Base-by-base conservation (phyloP, 2,797 vertebrate species). In the Taeniopygia guttata region DNA sequence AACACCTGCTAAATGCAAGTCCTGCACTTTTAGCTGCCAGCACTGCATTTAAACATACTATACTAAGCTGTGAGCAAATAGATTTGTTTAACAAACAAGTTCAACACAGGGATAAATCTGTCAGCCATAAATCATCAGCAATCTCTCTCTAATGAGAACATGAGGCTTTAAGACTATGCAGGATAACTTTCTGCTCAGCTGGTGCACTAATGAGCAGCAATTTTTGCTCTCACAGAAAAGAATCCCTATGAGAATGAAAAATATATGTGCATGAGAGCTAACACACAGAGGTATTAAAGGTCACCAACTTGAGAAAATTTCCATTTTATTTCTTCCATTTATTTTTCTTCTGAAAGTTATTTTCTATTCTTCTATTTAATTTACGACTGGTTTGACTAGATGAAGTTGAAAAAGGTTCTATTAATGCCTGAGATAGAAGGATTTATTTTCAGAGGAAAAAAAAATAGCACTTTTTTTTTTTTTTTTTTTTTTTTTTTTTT, bases 51-150 rank as follows among this genome's bases (percentile, higher is more conserved):
- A 38, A 77, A 51, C 4, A 18, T 29, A 30, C 77, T 55, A 11
- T 52, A 48, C 52, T 56, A 60, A 78, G 62, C 45, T 72, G n/a
- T 30, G 55, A 87, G 74, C 63, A 79, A 92, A 82, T 2, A 73
- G 34, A 72, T 76, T 78, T 78, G 43, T 81, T 66, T 82, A 87
- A 81, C 59, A 87, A 94, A 81, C 40, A 73, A 84, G 48, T 69
- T 89, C 70, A 74, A 38, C 56, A 68, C 48, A 46, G 48, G 54
- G 43, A 68, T 92, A 74, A 72, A 80, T 66, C 54, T 72, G 66
- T 69, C 67, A 84, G 55, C 46, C 14, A 20, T 73, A 74, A 67
- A 46, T 69, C 11, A 66, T 36, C 21, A 68, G 45, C 36, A 72
- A 2, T 55, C 36, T 74, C 69, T 58, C 40, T 42, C 54, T 74